Evolutionary conservation across 2,113 vertebrate species (phyloP), one percentile per base, ranked within the genome.

Genomic region (Periophthalmus modestus): DNA sequence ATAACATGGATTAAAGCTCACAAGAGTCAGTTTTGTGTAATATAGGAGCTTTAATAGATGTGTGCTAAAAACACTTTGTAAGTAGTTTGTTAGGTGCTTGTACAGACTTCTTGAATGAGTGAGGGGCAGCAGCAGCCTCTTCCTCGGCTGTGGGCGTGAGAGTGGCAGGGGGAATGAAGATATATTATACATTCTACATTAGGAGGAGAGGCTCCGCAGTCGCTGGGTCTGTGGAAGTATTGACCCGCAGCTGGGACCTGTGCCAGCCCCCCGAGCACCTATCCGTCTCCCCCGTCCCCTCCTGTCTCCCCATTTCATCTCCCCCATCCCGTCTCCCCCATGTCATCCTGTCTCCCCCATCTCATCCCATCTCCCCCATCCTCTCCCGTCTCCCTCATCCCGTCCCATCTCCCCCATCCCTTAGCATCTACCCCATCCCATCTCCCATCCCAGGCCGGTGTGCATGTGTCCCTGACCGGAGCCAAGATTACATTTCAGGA

Each of bases 201-300:
- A 83, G 71, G 62, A 84, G 69, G 66, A 71, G 81, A 87, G 79
- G 81, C 77, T 79, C 84, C 87, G 89, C 89, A 88, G 92, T 86
- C 83, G 57, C 85, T 68, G 67, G n/a, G 88, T 88, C 89, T 92
- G 80, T 89, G 83, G 85, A 90, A 84, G 88, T 91, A 92, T 93
- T 90, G 91, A 94, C 91, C 90, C 85, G 88, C 78, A 84, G 65
- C 68, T 81, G 84, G 91, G 89, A 91, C 69, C 11, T 33, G 55
- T 85, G 91, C 91, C 92, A 93, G 84, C 71, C 87, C 23, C 23
- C 57, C 57, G 75, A 82, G 83, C 82, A 82, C 76, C 88, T 80
- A 88, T 72, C 77, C 76, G 58, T 70, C 83, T 47, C 68, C 24
- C 61, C 50, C 69, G 21, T 57, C 54, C 57, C 57, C 1, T 28